phyloP scores from a whole-genome alignment of 2,113 vertebrate genomes.

The Oceanodroma tethys region DNA sequence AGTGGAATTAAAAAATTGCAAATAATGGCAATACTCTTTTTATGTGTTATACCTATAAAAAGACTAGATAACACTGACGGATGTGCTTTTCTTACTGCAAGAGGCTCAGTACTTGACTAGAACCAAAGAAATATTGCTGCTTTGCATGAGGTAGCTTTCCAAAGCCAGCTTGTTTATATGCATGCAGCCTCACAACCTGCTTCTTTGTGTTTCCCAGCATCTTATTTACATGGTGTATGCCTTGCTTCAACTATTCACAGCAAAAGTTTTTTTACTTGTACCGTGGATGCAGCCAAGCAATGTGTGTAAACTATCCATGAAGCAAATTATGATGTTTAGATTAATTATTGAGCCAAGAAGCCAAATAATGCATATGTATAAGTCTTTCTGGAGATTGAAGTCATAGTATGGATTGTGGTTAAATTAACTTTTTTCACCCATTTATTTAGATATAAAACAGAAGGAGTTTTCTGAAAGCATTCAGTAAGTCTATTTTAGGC shows the following conservation, averaged over 20 bases:
- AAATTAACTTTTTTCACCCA: background rate
- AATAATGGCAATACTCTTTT: background rate
- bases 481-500: conserved; percentile 35
- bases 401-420: background rate
- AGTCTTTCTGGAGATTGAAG: background rate
- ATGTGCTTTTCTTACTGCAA: background rate
- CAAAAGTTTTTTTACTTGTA: background rate
- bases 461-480: conserved; percentile 24
- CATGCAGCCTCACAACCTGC: background rate
- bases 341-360: background rate
- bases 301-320: background rate
- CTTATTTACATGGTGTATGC: background rate
- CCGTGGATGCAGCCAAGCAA: background rate
- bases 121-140: background rate
- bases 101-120: background rate
- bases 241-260: background rate
- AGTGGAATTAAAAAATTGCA: background rate
- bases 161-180: background rate
- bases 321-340: background rate
- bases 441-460: conserved; percentile 38
- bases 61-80: background rate
- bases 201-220: background rate
- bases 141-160: background rate
- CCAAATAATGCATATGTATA: background rate
- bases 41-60: background rate